Evolutionary conservation across 2,888 invertebrate genomes (phyloP).

Genomic region (Trachelus iudaicus): DNA sequence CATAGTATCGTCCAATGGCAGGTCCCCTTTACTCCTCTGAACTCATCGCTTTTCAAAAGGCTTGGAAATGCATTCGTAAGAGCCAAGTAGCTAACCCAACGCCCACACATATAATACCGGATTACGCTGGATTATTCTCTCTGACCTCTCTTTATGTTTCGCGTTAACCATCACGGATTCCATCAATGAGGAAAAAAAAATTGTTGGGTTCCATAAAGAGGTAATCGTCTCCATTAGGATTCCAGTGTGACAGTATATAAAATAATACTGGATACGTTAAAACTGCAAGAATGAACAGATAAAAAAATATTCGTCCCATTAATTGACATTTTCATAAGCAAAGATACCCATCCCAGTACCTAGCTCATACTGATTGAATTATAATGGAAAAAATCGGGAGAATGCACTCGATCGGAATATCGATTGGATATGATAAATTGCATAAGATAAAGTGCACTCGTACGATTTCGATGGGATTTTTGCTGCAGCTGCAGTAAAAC

Average conservation of each 20-base stretch:
- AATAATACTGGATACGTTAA: neutral
- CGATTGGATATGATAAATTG: neutral
- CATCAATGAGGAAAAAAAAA: neutral
- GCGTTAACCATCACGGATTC: neutral
- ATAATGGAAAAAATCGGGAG: neutral
- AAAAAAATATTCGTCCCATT: neutral
- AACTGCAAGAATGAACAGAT: neutral
- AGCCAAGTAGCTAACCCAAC: neutral
- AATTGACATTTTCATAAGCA: neutral
- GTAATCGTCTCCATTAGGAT: neutral
- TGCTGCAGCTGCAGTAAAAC: neutral
- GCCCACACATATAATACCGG: neutral
- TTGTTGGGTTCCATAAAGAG: neutral
- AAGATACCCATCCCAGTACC: neutral
- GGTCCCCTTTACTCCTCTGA: neutral
- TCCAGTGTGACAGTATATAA: neutral
- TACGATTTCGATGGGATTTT: neutral
- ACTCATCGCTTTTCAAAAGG: neutral
- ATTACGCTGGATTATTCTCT: neutral
- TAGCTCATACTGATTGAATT: neutral
- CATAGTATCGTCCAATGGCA: neutral
- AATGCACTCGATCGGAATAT: neutral
- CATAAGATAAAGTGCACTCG: neutral
- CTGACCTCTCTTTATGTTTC: neutral
- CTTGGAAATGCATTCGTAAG: neutral